These are phyloP conservation scores for Diaprepes abbreviatus DNA, from an alignment of 2,888 invertebrate genomes.

Conservation along the genomic window DNA sequence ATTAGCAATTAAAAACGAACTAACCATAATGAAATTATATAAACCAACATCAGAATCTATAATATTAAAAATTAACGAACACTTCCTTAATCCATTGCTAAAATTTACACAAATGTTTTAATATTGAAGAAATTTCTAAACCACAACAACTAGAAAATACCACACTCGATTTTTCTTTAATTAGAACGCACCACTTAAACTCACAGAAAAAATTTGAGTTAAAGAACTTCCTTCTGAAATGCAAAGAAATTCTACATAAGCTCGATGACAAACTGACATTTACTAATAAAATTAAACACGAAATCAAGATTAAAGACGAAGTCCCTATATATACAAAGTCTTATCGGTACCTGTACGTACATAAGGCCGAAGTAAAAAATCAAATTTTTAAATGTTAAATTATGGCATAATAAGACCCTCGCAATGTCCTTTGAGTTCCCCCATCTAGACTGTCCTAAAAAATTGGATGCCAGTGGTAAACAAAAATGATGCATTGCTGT, in stretches of 20 bases:
- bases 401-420: slow-evolving; percentile 43
- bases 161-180: neutral
- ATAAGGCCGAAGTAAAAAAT: slow-evolving; percentile 52
- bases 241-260: slow-evolving; percentile 12
- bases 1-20: no score
- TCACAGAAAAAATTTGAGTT: neutral
- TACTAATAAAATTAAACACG: no score
- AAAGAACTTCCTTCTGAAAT: slow-evolving; percentile 5
- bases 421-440: slow-evolving; percentile 50
- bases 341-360: slow-evolving; percentile 53
- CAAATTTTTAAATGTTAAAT: slow-evolving; percentile 53
- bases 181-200: slow-evolving; percentile 14
- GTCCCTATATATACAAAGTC: slow-evolving; percentile 48
- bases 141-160: neutral
- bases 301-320: slow-evolving; percentile 41
- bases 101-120: neutral
- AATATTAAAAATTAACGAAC: no score
- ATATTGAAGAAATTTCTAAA: neutral
- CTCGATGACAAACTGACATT: no score
- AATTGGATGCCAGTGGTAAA: no score
- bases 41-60: neutral
- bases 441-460: slow-evolving; percentile 52
- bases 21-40: neutral
- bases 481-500: slow-evolving; percentile 50
- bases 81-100: neutral